Evolutionary conservation across 2,888 invertebrate genomes (phyloP), one percentile per base, ranked within the genome.

Genomic region (Octodonta nipae): DNA sequence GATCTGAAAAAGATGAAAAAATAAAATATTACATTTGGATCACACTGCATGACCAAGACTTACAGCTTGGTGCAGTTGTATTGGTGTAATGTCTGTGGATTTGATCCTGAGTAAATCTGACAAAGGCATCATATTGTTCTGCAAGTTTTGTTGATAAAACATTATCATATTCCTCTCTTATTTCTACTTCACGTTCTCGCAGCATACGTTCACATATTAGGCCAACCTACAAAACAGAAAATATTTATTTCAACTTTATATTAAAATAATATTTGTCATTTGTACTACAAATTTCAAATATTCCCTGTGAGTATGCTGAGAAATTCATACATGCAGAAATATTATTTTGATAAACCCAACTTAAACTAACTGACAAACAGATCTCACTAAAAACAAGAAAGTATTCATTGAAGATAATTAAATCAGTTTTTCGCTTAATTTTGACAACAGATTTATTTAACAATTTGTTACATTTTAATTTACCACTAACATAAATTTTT

Each of bases 121-220:
- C 91, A 65, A 96, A 98, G 55, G 93, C 88, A 64, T 96, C 95
- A 60, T 96, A 96, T 66, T 96, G 95, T 68, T 98, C 96, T 40
- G 92, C 87, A 48, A 98, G 74, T 67, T 95, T 95, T 60, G 75
- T 75, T 60, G 81, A 84, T 53, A 98, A 73, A 50, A 91, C 89
- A 43, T 81, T 74, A 64, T 96, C 92, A 61, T 95, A 96, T 65
- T 95, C 91, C 57, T 87, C 82, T 57, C 91, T 78, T 49, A 98
- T 78, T 55, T 89, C 83, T 42, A 79, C 78, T 67, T 96, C 96
- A 50, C 92, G 82, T 55, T 98, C 95, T 60, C 86, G 84, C 36
- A 96, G 72, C 84, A 96, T 84, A 52, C 92, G 76, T 66, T 95
- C 95, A 66, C 96, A 96, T 56, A 98, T 93, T 66, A 93, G 71